Percentiles rank a stretch among this genome's conserved stretches.
Conservation (phyloP, 2,797 vertebrate species). For the Spea hammondii region DNA sequence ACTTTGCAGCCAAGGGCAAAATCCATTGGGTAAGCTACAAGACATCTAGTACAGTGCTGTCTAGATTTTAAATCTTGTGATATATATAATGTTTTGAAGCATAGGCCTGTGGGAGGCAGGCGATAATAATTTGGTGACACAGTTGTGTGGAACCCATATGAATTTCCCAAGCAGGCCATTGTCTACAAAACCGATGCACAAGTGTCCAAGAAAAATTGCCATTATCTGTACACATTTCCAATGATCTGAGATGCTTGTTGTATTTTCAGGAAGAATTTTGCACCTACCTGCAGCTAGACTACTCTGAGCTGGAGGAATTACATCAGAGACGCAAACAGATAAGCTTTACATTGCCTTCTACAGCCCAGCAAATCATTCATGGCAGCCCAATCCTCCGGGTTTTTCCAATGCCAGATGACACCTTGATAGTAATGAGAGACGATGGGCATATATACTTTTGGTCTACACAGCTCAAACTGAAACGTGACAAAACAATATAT, state of each 20-base stretch:
- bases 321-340: constrained; percentile 62
- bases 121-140: too few species aligned
- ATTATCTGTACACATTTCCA: not conserved
- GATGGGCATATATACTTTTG: constrained; percentile 75
- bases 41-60: not conserved
- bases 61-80: too few species aligned
- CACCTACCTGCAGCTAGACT: constrained; percentile 71
- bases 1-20: constrained; percentile 67
- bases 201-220: not conserved
- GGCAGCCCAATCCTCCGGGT: constrained; percentile 67
- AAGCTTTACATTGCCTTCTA: constrained; percentile 70
- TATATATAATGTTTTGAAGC: too few species aligned
- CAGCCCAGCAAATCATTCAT: constrained; percentile 54
- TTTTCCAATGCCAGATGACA: constrained; percentile 63
- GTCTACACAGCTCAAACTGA: constrained; percentile 74
- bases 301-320: constrained; percentile 66
- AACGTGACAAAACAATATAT: constrained; percentile 75
- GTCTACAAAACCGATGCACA: too few species aligned
- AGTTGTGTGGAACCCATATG: too few species aligned
- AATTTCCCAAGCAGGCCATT: too few species aligned
- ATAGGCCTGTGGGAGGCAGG: too few species aligned
- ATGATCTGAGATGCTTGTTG: not conserved
- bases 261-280: constrained; percentile 73
- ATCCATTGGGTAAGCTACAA: constrained; percentile 71
- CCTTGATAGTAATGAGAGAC: constrained; percentile 72